phyloP scores from a whole-genome alignment of 2,113 vertebrate genomes.

The Erythrocebus patas region DNA sequence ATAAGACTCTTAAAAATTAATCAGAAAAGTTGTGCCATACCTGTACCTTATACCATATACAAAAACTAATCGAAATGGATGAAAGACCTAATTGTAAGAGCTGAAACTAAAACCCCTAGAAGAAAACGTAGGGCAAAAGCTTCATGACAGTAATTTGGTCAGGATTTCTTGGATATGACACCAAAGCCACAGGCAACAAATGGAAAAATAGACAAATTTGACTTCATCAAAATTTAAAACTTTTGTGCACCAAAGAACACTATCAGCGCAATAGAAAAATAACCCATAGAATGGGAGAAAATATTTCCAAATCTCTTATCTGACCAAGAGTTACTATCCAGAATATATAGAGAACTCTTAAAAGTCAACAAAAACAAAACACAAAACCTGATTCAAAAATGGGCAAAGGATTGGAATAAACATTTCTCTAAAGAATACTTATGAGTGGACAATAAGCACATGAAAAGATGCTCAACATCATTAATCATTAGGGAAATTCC shows the following conservation, averaged over 20 bases:
- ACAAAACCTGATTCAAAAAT: background rate
- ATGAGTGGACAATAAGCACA: background rate
- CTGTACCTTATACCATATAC: background rate
- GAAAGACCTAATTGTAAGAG: background rate
- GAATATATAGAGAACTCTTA: background rate
- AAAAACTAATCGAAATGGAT: background rate
- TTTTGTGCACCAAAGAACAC: background rate
- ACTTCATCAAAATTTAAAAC: background rate
- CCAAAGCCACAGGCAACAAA: background rate
- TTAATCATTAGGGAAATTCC: background rate
- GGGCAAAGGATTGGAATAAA: background rate
- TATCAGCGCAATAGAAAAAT: too few relatives aligned
- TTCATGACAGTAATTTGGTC: background rate
- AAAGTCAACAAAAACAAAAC: background rate
- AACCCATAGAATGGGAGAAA: background rate
- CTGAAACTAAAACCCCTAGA: background rate
- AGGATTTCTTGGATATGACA: background rate
- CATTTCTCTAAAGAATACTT: background rate
- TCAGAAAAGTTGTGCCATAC: background rate
- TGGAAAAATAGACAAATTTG: background rate
- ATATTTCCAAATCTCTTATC: background rate
- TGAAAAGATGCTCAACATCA: background rate
- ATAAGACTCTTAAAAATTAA: background rate
- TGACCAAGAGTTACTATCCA: background rate
- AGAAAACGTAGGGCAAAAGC: background rate